These are phyloP conservation scores for Euglossa dilemma DNA, from an alignment of 1,140 invertebrate genomes.

Conservation along the genomic window DNA sequence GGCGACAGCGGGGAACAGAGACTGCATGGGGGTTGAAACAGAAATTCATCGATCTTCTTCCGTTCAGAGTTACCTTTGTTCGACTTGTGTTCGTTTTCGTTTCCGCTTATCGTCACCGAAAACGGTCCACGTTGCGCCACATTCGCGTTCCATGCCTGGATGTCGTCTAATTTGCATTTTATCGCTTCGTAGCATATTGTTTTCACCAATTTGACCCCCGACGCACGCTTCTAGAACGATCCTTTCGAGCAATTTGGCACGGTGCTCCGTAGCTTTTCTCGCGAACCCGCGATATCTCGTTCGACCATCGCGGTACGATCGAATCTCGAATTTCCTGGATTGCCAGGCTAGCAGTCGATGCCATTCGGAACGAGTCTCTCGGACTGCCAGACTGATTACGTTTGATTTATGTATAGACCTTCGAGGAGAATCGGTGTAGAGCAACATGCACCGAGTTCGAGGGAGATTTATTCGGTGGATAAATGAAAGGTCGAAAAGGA, in stretches of 20 bases:
- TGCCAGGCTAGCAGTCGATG: background rate
- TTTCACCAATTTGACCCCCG: background rate
- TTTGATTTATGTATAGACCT: background rate
- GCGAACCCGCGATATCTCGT: background rate
- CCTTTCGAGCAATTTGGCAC: background rate
- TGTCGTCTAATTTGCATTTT: conserved; percentile 27
- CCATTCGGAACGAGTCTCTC: background rate
- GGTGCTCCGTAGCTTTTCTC: background rate
- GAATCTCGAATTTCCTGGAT: background rate
- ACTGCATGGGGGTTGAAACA: background rate
- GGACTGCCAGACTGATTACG: background rate
- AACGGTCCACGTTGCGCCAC: background rate
- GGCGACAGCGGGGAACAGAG: background rate
- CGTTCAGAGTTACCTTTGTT: too few relatives aligned
- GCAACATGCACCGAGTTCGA: background rate
- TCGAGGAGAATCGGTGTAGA: background rate
- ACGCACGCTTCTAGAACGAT: background rate
- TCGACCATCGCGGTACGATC: background rate
- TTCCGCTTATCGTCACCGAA: background rate
- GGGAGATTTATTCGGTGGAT: background rate
- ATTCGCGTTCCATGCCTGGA: background rate
- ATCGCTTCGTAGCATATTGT: conserved; percentile 15
- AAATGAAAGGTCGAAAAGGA: background rate
- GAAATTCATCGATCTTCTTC: background rate
- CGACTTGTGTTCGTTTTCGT: too few relatives aligned